Conservation (phyloP, 1,140 invertebrate genomes). For the Ladona fulva region DNA sequence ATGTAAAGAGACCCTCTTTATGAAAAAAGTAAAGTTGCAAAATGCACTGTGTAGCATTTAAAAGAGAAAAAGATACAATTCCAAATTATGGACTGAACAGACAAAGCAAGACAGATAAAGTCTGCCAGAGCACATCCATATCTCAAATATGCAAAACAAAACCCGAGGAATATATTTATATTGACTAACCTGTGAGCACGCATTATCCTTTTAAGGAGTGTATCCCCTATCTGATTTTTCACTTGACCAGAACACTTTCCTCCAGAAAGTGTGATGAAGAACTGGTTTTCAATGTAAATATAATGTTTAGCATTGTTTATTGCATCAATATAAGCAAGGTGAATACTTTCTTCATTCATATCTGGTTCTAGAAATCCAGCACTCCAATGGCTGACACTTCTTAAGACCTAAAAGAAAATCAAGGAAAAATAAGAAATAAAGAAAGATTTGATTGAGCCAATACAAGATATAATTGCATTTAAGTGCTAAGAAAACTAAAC, state of each 20-base stretch:
- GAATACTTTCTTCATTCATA: constrained; percentile 81
- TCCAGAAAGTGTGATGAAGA: constrained; percentile 76
- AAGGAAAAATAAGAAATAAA: too few species aligned
- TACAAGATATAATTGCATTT: too few species aligned
- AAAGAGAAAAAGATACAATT: too few species aligned
- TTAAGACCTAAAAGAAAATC: constrained; percentile 53
- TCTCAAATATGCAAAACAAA: too few species aligned
- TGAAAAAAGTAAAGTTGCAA: too few species aligned
- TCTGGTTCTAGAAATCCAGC: constrained; percentile 73
- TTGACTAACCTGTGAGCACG: constrained; percentile 68
- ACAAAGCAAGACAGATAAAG: too few species aligned
- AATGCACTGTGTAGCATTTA: too few species aligned
- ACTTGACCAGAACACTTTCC: constrained; percentile 49
- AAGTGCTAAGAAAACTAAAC: too few species aligned
- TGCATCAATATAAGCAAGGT: constrained; percentile 85
- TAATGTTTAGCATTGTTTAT: constrained; percentile 89
- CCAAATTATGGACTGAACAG: too few species aligned
- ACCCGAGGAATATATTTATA: not conserved
- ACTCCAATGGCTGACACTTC: constrained; percentile 91
- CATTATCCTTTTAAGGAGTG: constrained; percentile 77
- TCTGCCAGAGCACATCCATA: too few species aligned
- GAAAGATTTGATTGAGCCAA: too few species aligned
- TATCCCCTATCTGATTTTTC: constrained; percentile 73
- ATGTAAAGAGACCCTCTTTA: too few species aligned
- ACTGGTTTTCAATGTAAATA: constrained; percentile 97